phyloP scores from a whole-genome alignment of 30 jellyfish, hydroid and myxozoan species.

The Clytia hemisphaerica region DNA sequence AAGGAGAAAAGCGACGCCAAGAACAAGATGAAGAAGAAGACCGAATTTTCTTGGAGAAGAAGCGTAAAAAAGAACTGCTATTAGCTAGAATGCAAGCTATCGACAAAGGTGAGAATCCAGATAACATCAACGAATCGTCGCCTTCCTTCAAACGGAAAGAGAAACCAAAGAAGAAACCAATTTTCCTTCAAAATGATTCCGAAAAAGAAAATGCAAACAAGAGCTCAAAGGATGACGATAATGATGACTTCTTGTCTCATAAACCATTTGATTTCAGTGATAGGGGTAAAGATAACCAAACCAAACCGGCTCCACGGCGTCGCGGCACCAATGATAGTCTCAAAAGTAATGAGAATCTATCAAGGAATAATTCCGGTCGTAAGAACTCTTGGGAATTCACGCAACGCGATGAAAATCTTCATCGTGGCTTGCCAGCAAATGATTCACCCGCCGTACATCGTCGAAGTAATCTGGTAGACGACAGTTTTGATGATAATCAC shows the following conservation, averaged over 20 bases:
- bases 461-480: conserved; percentile 37
- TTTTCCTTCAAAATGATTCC: conserved; percentile 37
- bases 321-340: conserved; percentile 15
- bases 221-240: conserved; percentile 40
- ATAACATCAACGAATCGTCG: not conserved
- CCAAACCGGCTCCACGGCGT: not conserved
- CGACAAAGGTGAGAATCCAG: conserved; percentile 44
- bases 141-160: not conserved
- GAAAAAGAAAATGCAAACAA: too few species aligned
- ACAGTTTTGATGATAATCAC: not conserved
- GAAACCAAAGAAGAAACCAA: conserved; percentile 52
- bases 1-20: not conserved
- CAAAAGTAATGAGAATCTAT: conserved; percentile 11
- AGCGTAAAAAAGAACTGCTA: conserved; percentile 52
- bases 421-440: conserved; percentile 62
- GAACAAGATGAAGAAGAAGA: conserved; percentile 5
- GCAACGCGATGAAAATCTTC: conserved; percentile 57
- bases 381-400: conserved; percentile 31
- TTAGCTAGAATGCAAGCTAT: conserved; percentile 75
- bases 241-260: conserved; percentile 21
- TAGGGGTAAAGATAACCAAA: not conserved
- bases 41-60: too few species aligned
- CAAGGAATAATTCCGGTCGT: not conserved
- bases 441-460: conserved; percentile 23
- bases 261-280: conserved; percentile 51